These are phyloP conservation scores for Colaptes auratus DNA, from an alignment of 2,113 vertebrate genomes.

Conservation along the genomic window DNA sequence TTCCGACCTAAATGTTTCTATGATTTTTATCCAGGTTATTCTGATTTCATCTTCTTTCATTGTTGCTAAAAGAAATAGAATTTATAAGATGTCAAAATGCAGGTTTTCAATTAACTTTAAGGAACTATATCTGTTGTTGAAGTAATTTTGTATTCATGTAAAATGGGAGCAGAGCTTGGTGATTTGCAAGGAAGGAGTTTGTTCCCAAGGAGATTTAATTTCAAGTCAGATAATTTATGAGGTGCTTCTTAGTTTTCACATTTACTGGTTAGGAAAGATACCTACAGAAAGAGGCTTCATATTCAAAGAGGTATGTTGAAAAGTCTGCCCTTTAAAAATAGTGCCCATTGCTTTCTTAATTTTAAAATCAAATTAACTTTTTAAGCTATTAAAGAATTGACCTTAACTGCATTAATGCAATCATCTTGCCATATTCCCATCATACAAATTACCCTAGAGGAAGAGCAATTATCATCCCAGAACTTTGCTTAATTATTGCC, in stretches of 20 bases:
- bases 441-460: constrained; percentile 36
- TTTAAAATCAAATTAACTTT: constrained; percentile 34
- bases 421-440: constrained; percentile 28
- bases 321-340: neutral
- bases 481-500: constrained; percentile 4
- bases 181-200: neutral
- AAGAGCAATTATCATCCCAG: constrained; percentile 20
- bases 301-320: neutral
- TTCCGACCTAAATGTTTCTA: neutral
- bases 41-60: neutral
- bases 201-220: neutral
- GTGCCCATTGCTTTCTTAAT: neutral
- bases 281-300: neutral
- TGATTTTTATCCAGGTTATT: neutral
- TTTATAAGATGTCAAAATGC: neutral
- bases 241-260: neutral
- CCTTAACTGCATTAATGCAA: constrained; percentile 34
- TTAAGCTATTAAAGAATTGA: constrained; percentile 13
- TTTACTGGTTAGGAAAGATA: constrained; percentile 3
- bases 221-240: neutral
- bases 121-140: neutral
- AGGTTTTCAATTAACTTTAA: neutral
- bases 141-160: neutral
- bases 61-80: neutral
- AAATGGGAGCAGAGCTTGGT: neutral